A percentile compares a stretch with the other conserved stretches of the same genome.
These are phyloP conservation scores for Parauchenoglanis ngamensis DNA, from an alignment of 2,797 vertebrate species.

Conservation along the genomic window DNA sequence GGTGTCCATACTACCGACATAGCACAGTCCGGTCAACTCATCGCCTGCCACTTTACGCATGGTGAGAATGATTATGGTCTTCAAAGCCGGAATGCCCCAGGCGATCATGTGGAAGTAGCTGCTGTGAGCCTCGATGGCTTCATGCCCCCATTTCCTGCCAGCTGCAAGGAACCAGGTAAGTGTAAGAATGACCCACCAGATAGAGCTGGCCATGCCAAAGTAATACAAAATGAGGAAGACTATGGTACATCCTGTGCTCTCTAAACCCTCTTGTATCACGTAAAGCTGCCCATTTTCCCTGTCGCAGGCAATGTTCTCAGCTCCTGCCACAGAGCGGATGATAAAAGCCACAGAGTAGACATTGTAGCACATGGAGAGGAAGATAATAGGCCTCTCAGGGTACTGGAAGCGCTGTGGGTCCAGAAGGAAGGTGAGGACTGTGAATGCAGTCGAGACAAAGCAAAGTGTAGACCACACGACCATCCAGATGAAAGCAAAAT, in stretches of 20 bases:
- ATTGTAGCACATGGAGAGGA: conserved; percentile 89
- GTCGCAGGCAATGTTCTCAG: conserved; percentile 84
- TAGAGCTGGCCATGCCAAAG: conserved; percentile 87
- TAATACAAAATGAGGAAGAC: conserved; percentile 88
- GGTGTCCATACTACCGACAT: conserved; percentile 80
- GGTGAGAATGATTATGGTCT: conserved; percentile 84
- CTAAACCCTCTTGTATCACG: conserved; percentile 84
- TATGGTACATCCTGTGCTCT: conserved; percentile 85
- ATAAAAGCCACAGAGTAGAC: conserved; percentile 86
- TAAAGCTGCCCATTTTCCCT: conserved; percentile 82
- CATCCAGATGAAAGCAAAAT: conserved; percentile 87
- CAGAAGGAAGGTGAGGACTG: conserved; percentile 85
- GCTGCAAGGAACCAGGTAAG: conserved; percentile 89
- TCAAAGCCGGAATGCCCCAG: conserved; percentile 87
- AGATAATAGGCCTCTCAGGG: conserved; percentile 87
- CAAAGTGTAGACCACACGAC: conserved; percentile 85
- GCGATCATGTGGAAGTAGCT: conserved; percentile 89
- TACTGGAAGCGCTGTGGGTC: conserved; percentile 88
- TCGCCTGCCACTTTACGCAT: conserved; percentile 86
- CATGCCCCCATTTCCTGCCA: conserved; percentile 87
- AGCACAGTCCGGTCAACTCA: conserved; percentile 85
- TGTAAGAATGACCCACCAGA: conserved; percentile 88
- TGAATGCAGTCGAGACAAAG: conserved; percentile 86
- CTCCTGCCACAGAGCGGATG: conserved; percentile 81
- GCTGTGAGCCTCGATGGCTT: conserved; percentile 87